Percentiles rank a stretch among this genome's conserved stretches.
These are phyloP conservation scores for Diorhabda elongata DNA, from an alignment of 1,140 invertebrate genomes.

Conservation along the genomic window DNA sequence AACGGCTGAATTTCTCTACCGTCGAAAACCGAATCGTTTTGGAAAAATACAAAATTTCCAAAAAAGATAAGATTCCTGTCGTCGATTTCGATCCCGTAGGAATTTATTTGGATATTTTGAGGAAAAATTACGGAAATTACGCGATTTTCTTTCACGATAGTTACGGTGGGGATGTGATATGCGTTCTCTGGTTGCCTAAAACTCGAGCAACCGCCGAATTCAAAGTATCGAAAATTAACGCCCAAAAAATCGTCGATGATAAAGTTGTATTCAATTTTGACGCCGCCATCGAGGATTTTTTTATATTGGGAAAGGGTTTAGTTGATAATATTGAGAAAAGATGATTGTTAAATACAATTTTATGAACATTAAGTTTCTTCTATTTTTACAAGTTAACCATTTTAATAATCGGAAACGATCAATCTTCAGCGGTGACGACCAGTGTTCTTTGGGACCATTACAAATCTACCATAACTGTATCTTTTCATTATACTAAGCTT, in stretches of 20 bases:
- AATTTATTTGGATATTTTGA: constrained; percentile 68
- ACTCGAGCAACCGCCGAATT: constrained; percentile 61
- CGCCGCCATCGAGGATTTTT: constrained; percentile 71
- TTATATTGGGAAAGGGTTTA: constrained; percentile 60
- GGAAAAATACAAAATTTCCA: constrained; percentile 35
- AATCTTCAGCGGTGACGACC: background rate
- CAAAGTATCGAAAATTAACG: constrained; percentile 60
- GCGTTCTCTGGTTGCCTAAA: constrained; percentile 75
- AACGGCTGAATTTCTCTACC: constrained; percentile 41
- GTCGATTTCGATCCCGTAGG: constrained; percentile 73
- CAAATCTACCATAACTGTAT: background rate
- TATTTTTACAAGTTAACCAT: background rate
- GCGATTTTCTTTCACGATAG: constrained; percentile 86
- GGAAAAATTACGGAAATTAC: constrained; percentile 67
- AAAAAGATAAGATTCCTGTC: constrained; percentile 57
- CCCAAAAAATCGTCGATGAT: constrained; percentile 47
- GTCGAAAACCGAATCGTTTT: constrained; percentile 30
- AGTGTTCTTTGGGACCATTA: background rate
- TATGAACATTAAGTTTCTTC: background rate
- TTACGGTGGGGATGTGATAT: constrained; percentile 77
- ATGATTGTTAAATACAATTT: constrained; percentile 11
- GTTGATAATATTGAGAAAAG: constrained; percentile 52
- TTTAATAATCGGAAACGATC: background rate
- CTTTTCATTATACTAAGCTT: background rate
- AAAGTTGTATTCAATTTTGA: constrained; percentile 59